Evolutionary conservation across 2,113 vertebrate species (phyloP), one percentile per base, ranked within the genome.

Genomic region (Erythrocercus mccallii): DNA sequence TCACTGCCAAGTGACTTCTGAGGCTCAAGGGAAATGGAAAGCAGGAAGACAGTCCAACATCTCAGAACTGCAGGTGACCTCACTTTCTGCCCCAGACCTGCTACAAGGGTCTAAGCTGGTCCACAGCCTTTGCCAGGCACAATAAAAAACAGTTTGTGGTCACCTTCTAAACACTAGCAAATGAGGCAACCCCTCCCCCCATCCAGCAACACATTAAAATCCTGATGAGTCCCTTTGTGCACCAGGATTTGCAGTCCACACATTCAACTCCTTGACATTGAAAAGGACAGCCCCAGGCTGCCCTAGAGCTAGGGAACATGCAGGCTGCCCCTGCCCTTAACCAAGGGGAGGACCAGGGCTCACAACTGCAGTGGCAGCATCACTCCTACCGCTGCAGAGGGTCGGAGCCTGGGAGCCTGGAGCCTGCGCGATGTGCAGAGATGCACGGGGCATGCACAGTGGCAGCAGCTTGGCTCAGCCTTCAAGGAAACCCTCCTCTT

Each of bases 401-500:
- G 65, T 27, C 1, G 4, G 90, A 95, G 91, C 81, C 81, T 70
- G 81, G n/a, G n/a, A n/a, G n/a, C n/a, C n/a, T n/a, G 4, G 90
- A 95, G 91, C 81, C 81, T 70, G 81, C 20, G 3, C 0, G 1
- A 83, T 48, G 57, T 12, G 23, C 76, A 38, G 73, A 4, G 4
- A 61, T 58, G 82, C 92, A 48, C 69, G 51, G 54, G 78, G 82
- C 60, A 85, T 31, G 62, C 86, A 88, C 58, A 84, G 88, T 81
- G 25, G 92, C 70, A 84, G 56, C 64, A 89, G 94, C 97, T 96
- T 92, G 95, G 93, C 96, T 50, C 86, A 97, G 97, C 93, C 95
- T 96, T 92, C 97, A 97, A 97, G 96, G 96, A 97, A 98, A 94
- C 85, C 88, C 94, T 72, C 70, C 81, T 94, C 93, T 83, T 86